These are phyloP conservation scores for Orchesellides sinensis DNA, from an alignment of 2,888 invertebrate genomes.

Conservation along the genomic window DNA sequence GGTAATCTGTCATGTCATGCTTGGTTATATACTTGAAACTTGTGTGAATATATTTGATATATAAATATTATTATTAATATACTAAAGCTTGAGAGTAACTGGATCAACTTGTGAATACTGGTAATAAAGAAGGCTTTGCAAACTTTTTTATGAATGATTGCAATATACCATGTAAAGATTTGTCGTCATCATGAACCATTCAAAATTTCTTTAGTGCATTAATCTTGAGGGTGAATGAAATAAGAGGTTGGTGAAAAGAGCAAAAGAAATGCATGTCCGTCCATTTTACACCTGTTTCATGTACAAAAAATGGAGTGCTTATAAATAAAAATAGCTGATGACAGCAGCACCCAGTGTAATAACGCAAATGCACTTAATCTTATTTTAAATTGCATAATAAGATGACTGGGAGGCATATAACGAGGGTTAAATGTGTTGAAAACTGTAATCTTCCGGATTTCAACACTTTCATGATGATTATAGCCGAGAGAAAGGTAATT, in stretches of 20 bases:
- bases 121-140: neutral
- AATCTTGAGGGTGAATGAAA: neutral
- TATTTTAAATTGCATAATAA: neutral
- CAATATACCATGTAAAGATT: neutral
- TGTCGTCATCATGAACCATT: neutral
- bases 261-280: neutral
- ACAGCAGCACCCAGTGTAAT: neutral
- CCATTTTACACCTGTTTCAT: slow-evolving; percentile 1
- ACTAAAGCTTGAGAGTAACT: too few species aligned
- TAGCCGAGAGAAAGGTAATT: neutral
- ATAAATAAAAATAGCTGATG: neutral
- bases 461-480: slow-evolving; percentile 11
- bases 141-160: slow-evolving; percentile 5
- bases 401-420: neutral
- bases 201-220: neutral
- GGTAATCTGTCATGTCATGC: neutral
- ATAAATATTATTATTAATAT: too few species aligned
- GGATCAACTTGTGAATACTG: neutral
- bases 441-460: slow-evolving; percentile 4
- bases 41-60: neutral
- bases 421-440: neutral
- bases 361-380: neutral
- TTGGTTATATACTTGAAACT: too few species aligned
- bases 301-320: neutral
- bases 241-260: neutral